Percentiles rank a stretch among this genome's conserved stretches.
phyloP scores from a whole-genome alignment of 2,888 invertebrate genomes.

The Erebia ligea region DNA sequence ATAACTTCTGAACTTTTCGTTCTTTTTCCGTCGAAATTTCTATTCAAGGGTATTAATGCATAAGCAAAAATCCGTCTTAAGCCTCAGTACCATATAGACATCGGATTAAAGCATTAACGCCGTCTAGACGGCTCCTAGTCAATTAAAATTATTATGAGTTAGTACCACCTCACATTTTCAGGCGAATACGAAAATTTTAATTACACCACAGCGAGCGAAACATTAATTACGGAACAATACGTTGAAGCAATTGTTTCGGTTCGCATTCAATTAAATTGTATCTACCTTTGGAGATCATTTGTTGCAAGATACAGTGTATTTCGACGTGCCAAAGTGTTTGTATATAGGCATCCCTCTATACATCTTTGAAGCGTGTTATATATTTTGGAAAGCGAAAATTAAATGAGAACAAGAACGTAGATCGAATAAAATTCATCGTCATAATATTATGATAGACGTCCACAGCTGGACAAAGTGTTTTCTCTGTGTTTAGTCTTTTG shows the following conservation, averaged over 20 bases:
- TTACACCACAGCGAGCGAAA: constrained; percentile 44
- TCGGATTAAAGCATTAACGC: neutral
- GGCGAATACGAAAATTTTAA: constrained; percentile 43
- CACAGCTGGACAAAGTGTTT: too few relatives aligned
- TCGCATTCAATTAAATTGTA: constrained; percentile 42
- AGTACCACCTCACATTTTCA: constrained; percentile 20
- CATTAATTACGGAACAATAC: constrained; percentile 45
- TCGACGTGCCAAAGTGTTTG: constrained; percentile 14
- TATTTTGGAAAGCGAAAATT: neutral
- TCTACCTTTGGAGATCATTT: constrained; percentile 32
- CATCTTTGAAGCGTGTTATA: constrained; percentile 1
- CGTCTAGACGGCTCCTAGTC: constrained; percentile 20
- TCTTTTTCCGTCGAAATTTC: neutral
- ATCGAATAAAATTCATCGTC: too few relatives aligned
- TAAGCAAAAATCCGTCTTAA: neutral
- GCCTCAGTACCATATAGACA: neutral
- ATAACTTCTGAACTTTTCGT: too few relatives aligned
- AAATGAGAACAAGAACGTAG: neutral
- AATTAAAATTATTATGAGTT: constrained; percentile 27
- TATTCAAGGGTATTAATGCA: neutral
- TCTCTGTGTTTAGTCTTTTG: too few relatives aligned
- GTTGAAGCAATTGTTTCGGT: constrained; percentile 41
- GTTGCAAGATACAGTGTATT: constrained; percentile 18
- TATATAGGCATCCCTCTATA: neutral
- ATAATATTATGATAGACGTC: too few relatives aligned